phyloP scores from a whole-genome alignment of 2,797 vertebrate genomes.

The Acipenser oxyrinchus region DNA sequence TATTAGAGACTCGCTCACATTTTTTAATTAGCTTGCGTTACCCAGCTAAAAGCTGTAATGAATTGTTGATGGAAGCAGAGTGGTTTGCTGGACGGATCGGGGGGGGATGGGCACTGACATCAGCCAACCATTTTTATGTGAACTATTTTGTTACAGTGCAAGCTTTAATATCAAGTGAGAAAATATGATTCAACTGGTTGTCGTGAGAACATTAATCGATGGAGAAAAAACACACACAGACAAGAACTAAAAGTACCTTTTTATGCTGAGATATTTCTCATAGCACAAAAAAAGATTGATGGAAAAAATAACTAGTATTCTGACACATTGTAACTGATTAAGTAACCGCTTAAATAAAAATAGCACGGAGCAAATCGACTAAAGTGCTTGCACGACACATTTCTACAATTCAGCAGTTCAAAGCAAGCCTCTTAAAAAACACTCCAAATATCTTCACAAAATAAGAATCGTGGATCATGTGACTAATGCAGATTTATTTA shows the following conservation, averaged over 20 bases:
- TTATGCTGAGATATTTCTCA: not conserved
- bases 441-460: no score
- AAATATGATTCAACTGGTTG: constrained; percentile 59
- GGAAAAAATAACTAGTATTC: no score
- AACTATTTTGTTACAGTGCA: constrained; percentile 61
- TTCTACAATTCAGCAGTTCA: no score
- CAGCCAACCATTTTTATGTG: constrained; percentile 54
- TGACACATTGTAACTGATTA: no score
- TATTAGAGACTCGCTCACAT: constrained; percentile 46
- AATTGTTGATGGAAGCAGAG: constrained; percentile 54
- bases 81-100: constrained; percentile 44
- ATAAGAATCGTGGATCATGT: no score
- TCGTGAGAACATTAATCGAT: constrained; percentile 55
- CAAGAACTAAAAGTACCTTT: not conserved
- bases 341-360: no score
- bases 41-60: constrained; percentile 65
- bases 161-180: constrained; percentile 61
- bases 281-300: not conserved
- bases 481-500: no score
- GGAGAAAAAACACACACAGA: constrained; percentile 27
- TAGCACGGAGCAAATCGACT: no score
- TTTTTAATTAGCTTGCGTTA: constrained; percentile 70
- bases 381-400: no score
- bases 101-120: constrained; percentile 41
- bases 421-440: no score